A percentile compares a stretch with the other conserved stretches of the same genome.
phyloP scores from a whole-genome alignment of 2,113 vertebrate species.

The Gallinago media region DNA sequence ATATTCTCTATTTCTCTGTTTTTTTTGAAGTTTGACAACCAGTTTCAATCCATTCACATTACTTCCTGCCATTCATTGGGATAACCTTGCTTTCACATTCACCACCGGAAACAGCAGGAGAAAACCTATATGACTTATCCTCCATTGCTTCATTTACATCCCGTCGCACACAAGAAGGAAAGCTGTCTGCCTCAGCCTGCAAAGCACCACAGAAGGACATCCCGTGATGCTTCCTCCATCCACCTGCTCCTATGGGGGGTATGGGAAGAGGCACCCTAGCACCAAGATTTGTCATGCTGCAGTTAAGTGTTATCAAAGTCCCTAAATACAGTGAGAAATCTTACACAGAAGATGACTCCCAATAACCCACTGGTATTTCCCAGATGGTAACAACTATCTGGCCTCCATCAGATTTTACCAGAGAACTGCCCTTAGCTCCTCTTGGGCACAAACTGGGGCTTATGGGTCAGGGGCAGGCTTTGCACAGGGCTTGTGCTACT shows the following conservation, averaged over 20 bases:
- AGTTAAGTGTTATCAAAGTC: not conserved
- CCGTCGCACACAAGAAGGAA: not conserved
- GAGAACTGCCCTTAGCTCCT: not conserved
- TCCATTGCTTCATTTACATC: not conserved
- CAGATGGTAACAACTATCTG: not conserved
- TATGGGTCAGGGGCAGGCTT: not conserved
- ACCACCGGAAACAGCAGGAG: not conserved
- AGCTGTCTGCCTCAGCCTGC: fast-evolving
- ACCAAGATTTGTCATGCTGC: fast-evolving
- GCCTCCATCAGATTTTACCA: not conserved
- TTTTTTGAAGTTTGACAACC: not conserved
- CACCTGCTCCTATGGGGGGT: fast-evolving
- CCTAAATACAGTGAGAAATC: not conserved
- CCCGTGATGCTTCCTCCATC: not conserved
- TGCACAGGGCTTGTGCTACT: not conserved
- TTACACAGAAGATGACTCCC: not conserved
- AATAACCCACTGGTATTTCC: not conserved
- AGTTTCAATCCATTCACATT: not conserved
- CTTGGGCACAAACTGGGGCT: not conserved
- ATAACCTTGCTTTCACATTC: not conserved
- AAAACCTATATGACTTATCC: not conserved
- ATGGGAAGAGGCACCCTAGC: fast-evolving
- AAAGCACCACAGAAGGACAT: not conserved
- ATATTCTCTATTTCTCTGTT: not conserved
- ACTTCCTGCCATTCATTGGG: not conserved